These are phyloP conservation scores for Spinus pinus DNA, from an alignment of 2,797 vertebrate genomes.

Conservation along the genomic window DNA sequence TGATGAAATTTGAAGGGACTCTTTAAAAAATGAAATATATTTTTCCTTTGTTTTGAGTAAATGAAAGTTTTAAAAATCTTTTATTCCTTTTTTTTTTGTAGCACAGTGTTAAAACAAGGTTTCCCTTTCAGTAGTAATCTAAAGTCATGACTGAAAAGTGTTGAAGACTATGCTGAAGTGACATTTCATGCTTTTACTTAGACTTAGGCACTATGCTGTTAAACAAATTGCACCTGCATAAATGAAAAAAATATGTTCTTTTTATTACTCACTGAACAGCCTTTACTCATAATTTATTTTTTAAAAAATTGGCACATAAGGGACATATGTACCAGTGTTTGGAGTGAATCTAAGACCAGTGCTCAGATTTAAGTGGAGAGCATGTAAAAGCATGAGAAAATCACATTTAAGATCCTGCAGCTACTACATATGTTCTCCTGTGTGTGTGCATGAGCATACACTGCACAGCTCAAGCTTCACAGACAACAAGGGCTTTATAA, in stretches of 20 bases:
- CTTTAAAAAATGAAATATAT: neutral
- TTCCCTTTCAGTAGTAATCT: neutral
- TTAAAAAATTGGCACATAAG: neutral
- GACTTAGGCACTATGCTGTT: neutral
- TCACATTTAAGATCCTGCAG: neutral
- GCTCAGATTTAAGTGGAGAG: neutral
- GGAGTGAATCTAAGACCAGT: neutral
- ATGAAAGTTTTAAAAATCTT: neutral
- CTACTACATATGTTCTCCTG: neutral
- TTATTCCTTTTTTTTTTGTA: neutral
- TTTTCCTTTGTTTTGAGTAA: neutral
- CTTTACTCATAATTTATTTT: neutral
- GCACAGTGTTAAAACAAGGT: neutral
- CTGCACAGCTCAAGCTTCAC: neutral
- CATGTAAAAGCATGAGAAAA: slow-evolving; percentile 26
- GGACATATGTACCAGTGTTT: neutral
- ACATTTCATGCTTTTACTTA: neutral
- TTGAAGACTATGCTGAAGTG: neutral
- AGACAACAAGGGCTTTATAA: neutral
- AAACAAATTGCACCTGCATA: neutral
- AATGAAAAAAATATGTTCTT: neutral
- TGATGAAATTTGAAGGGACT: neutral
- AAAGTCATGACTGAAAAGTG: neutral
- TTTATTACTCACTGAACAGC: neutral
- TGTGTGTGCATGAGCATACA: neutral